Conservation (phyloP, 2,888 invertebrate genomes). For the Gisinianus flammeolus region DNA sequence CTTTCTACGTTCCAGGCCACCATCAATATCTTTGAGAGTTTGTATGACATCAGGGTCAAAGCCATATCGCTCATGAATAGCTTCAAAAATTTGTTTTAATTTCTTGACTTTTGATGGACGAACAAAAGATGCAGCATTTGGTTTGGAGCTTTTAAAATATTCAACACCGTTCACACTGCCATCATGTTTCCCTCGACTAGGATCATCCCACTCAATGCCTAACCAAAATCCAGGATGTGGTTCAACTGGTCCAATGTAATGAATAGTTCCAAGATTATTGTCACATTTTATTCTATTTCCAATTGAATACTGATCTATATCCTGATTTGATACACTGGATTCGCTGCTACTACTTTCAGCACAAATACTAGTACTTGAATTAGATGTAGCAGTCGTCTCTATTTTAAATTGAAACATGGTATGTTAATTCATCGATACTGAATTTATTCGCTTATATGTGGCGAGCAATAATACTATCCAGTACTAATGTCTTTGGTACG, state of each 20-base stretch:
- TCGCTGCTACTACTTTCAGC: background rate
- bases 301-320: slow-evolving; percentile 55
- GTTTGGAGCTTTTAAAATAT: slow-evolving; percentile 66
- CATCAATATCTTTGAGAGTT: slow-evolving; percentile 50
- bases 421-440: too few species aligned
- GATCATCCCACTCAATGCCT: slow-evolving; percentile 97
- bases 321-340: background rate
- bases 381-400: slow-evolving; percentile 29
- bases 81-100: slow-evolving; percentile 74
- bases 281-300: slow-evolving; percentile 65
- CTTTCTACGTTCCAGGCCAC: slow-evolving; percentile 70
- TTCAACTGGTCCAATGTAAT: slow-evolving; percentile 76
- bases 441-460: background rate
- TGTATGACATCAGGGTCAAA: slow-evolving; percentile 59
- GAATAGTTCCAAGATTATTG: slow-evolving; percentile 69
- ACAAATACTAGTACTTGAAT: slow-evolving; percentile 17
- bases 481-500: slow-evolving; percentile 1
- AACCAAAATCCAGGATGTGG: slow-evolving; percentile 76
- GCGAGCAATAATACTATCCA: background rate
- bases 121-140: slow-evolving; percentile 88
- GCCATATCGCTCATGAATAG: slow-evolving; percentile 75
- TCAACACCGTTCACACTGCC: slow-evolving; percentile 79
- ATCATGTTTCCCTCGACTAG: slow-evolving; percentile 87
- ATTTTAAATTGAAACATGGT: slow-evolving; percentile 57
- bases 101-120: slow-evolving; percentile 79